These are phyloP conservation scores for Clinocottus analis DNA, from an alignment of 2,113 vertebrate species.

Conservation along the genomic window DNA sequence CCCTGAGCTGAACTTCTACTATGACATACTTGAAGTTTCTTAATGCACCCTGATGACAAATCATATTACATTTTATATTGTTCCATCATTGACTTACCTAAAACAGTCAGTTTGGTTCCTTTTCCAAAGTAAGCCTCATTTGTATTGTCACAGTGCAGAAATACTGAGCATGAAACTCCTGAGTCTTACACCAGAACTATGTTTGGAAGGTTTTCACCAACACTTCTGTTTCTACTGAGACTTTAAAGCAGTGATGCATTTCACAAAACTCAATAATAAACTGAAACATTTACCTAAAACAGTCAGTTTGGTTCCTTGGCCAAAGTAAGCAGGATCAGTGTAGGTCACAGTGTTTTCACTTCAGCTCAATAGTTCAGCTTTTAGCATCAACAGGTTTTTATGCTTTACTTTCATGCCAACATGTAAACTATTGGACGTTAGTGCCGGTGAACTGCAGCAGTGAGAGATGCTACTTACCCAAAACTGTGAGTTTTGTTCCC, in stretches of 20 bases:
- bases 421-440: neutral
- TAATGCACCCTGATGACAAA: neutral
- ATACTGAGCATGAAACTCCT: slow-evolving; percentile 35
- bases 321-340: slow-evolving; percentile 77
- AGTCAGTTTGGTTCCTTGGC: slow-evolving; percentile 84
- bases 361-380: slow-evolving; percentile 35
- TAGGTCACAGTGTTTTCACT: slow-evolving; percentile 74
- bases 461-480: slow-evolving; percentile 61
- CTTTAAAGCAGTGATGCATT: too few species aligned
- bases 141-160: slow-evolving; percentile 34
- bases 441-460: neutral
- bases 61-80: fast-evolving
- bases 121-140: slow-evolving; percentile 77
- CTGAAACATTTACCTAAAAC: slow-evolving; percentile 72
- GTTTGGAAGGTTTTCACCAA: neutral
- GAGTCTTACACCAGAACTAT: neutral
- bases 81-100: slow-evolving; percentile 65
- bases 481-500: slow-evolving; percentile 72
- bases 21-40: neutral
- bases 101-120: slow-evolving; percentile 67
- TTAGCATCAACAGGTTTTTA: neutral
- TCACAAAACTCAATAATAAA: neutral
- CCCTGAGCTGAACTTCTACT: neutral
- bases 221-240: neutral
- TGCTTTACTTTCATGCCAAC: neutral